These are phyloP conservation scores for Echiichthys vipera DNA, from an alignment of 2,797 vertebrate genomes.

Conservation along the genomic window DNA sequence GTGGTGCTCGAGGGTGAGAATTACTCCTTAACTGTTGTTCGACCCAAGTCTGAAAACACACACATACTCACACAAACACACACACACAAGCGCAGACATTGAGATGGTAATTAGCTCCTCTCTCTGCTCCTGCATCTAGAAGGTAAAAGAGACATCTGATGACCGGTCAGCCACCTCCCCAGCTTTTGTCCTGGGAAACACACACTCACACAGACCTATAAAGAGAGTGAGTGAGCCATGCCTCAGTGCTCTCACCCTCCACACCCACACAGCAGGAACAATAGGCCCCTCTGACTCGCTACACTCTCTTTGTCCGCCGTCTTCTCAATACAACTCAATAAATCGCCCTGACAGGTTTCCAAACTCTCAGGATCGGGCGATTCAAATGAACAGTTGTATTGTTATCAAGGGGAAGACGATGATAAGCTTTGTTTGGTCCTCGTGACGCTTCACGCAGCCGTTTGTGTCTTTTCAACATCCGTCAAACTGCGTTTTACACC, in stretches of 20 bases:
- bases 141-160: conserved; percentile 83
- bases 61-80: conserved; percentile 21
- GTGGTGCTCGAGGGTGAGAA: not conserved
- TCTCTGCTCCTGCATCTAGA: conserved; percentile 60
- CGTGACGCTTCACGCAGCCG: conserved; percentile 17
- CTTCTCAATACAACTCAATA: conserved; percentile 82
- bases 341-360: conserved; percentile 75
- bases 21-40: not conserved
- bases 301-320: conserved; percentile 57
- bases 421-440: conserved; percentile 45
- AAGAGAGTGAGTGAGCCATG: conserved; percentile 46
- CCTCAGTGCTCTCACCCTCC: conserved; percentile 57
- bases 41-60: not conserved
- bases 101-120: conserved; percentile 79
- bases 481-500: conserved; percentile 68
- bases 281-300: conserved; percentile 61
- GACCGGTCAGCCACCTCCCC: conserved; percentile 77
- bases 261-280: conserved; percentile 65
- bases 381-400: conserved; percentile 54
- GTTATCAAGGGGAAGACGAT: conserved; percentile 30
- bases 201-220: conserved; percentile 33
- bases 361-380: conserved; percentile 51
- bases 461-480: conserved; percentile 50
- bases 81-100: conserved; percentile 47
- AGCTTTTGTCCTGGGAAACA: conserved; percentile 68